Conservation (phyloP, 1,140 invertebrate species). For the Drosophila azteca region DNA sequence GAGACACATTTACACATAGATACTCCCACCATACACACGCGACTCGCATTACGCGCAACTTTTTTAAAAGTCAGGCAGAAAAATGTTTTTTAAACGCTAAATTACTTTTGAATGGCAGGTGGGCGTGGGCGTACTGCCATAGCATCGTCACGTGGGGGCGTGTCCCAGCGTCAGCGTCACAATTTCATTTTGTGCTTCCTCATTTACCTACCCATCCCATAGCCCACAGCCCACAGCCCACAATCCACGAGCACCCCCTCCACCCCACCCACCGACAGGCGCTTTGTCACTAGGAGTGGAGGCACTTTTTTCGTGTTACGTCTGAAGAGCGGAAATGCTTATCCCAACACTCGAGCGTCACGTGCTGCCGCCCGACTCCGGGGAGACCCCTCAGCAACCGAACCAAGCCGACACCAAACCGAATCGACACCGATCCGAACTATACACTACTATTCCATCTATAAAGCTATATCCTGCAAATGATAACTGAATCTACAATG, state of each 20-base stretch:
- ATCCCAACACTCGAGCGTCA: constrained; percentile 79
- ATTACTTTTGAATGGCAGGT: constrained; percentile 80
- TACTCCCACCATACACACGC: constrained; percentile 22
- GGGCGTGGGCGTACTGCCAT: constrained; percentile 18
- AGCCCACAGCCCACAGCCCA: too few relatives aligned
- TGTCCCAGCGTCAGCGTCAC: constrained; percentile 62
- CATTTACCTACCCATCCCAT: constrained; percentile 27
- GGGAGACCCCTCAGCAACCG: too few relatives aligned
- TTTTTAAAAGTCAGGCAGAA: constrained; percentile 78
- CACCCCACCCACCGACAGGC: background rate
- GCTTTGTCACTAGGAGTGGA: constrained; percentile 33
- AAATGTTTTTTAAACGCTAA: constrained; percentile 82
- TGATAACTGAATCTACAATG: too few relatives aligned
- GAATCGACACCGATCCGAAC: background rate
- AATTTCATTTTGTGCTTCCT: constrained; percentile 77
- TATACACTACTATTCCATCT: constrained; percentile 14
- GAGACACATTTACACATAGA: constrained; percentile 1
- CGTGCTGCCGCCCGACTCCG: constrained; percentile 44
- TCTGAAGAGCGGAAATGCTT: constrained; percentile 81
- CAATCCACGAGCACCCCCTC: background rate
- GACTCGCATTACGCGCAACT: constrained; percentile 69
- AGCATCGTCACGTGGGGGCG: constrained; percentile 48
- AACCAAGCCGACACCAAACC: too few relatives aligned
- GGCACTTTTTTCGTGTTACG: constrained; percentile 67
- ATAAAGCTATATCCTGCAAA: too few relatives aligned